Percentiles rank a stretch among this genome's conserved stretches.
Conservation (phyloP, 2,797 vertebrate genomes). For the Gephyroberyx darwinii region DNA sequence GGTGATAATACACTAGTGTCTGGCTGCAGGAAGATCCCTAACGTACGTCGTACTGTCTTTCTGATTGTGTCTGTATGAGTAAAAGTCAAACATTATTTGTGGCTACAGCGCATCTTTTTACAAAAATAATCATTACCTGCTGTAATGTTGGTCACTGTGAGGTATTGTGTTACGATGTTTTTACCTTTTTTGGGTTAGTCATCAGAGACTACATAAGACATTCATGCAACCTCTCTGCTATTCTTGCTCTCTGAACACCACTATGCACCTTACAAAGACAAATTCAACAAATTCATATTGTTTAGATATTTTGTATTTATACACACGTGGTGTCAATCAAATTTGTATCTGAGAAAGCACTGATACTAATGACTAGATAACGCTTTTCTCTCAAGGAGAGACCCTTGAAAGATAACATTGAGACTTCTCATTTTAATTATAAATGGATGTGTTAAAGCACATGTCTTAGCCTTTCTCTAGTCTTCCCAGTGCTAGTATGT, state of each 20-base stretch:
- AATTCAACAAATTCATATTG: background rate
- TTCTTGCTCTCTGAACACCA: background rate
- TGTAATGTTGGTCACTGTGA: constrained; percentile 13
- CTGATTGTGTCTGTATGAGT: constrained; percentile 14
- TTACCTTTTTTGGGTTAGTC: background rate
- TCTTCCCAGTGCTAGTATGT: constrained; percentile 72
- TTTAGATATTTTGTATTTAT: constrained; percentile 5
- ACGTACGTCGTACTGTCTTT: constrained; percentile 17
- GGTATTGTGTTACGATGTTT: background rate
- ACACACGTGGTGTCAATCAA: constrained; percentile 8
- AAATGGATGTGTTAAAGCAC: constrained; percentile 54
- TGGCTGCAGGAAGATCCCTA: constrained; percentile 39
- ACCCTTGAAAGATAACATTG: constrained; percentile 30
- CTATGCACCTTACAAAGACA: background rate
- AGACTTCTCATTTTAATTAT: constrained; percentile 61
- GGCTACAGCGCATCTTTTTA: background rate
- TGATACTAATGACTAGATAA: constrained; percentile 9
- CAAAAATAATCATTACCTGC: constrained; percentile 12
- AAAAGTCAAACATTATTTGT: constrained; percentile 15
- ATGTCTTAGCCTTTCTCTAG: constrained; percentile 58
- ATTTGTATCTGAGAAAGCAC: constrained; percentile 13
- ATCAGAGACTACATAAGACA: constrained; percentile 1
- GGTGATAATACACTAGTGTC: constrained; percentile 64
- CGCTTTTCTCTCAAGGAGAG: background rate
- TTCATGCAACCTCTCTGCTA: constrained; percentile 7